Base-by-base conservation (phyloP, 1,140 invertebrate genomes). In the Cydia fagiglandana region DNA sequence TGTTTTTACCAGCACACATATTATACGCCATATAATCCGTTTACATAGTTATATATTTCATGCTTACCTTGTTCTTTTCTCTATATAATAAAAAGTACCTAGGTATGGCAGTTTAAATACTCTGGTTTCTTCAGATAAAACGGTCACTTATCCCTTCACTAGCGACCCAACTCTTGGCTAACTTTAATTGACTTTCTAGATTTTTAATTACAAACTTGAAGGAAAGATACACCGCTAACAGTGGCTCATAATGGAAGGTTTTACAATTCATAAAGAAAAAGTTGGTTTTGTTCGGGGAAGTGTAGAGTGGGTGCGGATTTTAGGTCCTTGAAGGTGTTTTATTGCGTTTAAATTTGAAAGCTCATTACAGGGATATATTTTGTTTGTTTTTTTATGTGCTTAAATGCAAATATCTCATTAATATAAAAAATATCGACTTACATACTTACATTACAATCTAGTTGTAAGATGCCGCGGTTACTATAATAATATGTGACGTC, bases 141-240 rank as follows among this genome's bases (percentile, higher is more conserved):
- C 5, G 56, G 56, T 24, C 56, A 61, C 56, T 24, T 7, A 7
- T 61, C 56, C 56, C 56, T 3, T 61, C 56, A 78, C 78, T 78
- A 75, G 78, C 81, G 77, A 81, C 79, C 28, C 75, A 78, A 79
- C 64, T 78, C 77, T 73, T 78, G 82, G 68, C 78, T 78, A 88
- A 91, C 82, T 91, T 91, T 86, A 91, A 91, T 91, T 90, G 88
- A 89, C 88, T 91, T 90, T 85, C 83, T 80, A 88, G 86, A 91
- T 91, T 91, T 91, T 91, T 91, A 91, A 91, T 91, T 90, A 91
- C 83, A 86, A 90, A 89, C 88, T 91, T 83, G 76, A 56, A 84
- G 83, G 82, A 86, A 87, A 88, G 88, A 89, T 87, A 90, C 85
- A 91, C 84, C 79, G 80, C 56, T 24, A 61, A 66, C 74, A 76